Percentiles rank a stretch among this genome's conserved stretches.
Evolutionary conservation across 1,140 invertebrate genomes (phyloP).

Genomic region (Papilio polyxenes): DNA sequence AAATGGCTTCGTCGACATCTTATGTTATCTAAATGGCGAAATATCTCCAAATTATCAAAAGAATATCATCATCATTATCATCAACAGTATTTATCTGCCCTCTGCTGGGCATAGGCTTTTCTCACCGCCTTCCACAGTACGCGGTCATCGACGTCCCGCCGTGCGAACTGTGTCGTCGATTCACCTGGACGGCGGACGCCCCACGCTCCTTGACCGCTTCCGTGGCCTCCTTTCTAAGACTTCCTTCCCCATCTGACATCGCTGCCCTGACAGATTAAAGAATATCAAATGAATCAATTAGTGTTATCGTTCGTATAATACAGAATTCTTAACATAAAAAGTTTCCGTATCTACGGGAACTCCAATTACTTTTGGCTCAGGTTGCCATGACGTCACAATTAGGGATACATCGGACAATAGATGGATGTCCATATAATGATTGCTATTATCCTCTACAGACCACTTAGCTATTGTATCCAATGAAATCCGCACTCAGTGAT

Average conservation of each 20-base stretch:
- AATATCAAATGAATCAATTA: constrained; percentile 26
- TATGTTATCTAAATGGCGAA: background rate
- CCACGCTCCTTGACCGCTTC: too few species aligned
- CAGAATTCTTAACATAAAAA: constrained; percentile 2
- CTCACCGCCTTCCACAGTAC: too few species aligned
- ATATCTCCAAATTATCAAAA: background rate
- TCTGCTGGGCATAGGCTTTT: too few species aligned
- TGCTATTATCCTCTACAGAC: constrained; percentile 39
- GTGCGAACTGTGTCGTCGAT: too few species aligned
- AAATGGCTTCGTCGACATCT: background rate
- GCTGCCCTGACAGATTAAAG: background rate
- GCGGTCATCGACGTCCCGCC: too few species aligned
- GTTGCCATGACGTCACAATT: constrained; percentile 33
- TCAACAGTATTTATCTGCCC: too few species aligned
- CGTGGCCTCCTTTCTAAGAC: too few species aligned
- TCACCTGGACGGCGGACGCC: too few species aligned
- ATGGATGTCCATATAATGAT: constrained; percentile 40
- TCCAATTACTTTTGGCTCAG: constrained; percentile 32
- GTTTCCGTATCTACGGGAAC: constrained; percentile 28
- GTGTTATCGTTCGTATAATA: constrained; percentile 4
- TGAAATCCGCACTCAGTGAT: constrained; percentile 32
- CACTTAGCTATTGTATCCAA: constrained; percentile 36
- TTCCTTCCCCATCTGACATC: too few species aligned
- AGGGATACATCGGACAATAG: constrained; percentile 36
- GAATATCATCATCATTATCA: background rate